Base-by-base conservation (phyloP, 2,888 invertebrate species). In the Lepidocyrtinus sp. region DNA sequence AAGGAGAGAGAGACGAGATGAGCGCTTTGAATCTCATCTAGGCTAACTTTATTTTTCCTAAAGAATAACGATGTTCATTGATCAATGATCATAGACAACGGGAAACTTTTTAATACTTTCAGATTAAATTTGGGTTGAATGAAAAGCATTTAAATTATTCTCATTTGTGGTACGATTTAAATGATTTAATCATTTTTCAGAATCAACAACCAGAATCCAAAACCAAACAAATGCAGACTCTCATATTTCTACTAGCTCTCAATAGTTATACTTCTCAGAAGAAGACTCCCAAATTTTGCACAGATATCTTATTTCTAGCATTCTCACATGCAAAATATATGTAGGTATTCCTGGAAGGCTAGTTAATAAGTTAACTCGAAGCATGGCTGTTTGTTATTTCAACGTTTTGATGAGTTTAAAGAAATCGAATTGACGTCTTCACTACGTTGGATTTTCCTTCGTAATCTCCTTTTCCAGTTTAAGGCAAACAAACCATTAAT, bases 31-130 rank as follows among this genome's bases (percentile, higher is more conserved):
- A 15, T 50, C 50, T n/a, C n/a, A n/a, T n/a, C n/a, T n/a, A n/a
- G n/a, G n/a, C n/a, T n/a, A n/a, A n/a, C n/a, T n/a, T n/a, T n/a
- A 2, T 50, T 50, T 50, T 50, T 50, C 15, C 50, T 50, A 59
- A 21, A 59, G 59, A 59, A 59, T 59, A 9, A 59, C 22, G 59
- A 59, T 59, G 59, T 59, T 59, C 59, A 59, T 59, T 59, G 59
- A 59, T 59, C 59, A 59, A 59, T 59, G 59, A 21, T 55, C 55
- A 55, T 17, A 55, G 55, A 55, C 55, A 55, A 55, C 36, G 12
- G 5, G 12, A 9, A 9, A 12, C 12, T 12, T 12, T 5, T 36
- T 5, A 12, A 36, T 9, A 36, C 12, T 5, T 36, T 5, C 36
- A 12, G 12, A 5, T 9, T 36, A 36, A 36, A 36, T 5, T 36